Base-by-base conservation (phyloP, 2,888 invertebrate genomes). In the Synergus gifuensis region DNA sequence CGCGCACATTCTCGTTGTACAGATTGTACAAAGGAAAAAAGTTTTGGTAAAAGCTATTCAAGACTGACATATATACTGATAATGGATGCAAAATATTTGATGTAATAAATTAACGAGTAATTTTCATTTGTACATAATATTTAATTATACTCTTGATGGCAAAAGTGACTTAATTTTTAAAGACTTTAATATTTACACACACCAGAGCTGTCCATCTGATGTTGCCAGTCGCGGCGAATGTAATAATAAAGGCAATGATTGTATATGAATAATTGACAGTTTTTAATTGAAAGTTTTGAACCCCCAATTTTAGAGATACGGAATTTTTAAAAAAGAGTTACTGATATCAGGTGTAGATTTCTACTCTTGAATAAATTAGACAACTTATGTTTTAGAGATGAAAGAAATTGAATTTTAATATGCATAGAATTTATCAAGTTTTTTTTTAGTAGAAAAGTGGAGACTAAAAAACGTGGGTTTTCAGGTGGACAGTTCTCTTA, bases 91-190 rank as follows among this genome's bases (percentile, higher is more conserved):
- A 88, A 90, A 91, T 91, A 90, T 89, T 89, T 89, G 90, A 89
- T 90, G 90, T 90, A 91, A 91, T 90, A 89, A 88, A 88, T 86
- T 89, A 91, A 89, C 88, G 86, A 91, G 85, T 89, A 90, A 86
- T 89, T 88, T 90, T 90, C 86, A 90, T 90, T 91, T 91, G 92
- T 92, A 92, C 85, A 92, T 92, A 92, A 90, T 89, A 91, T 89
- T 90, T 88, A 91, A 90, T 89, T 90, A 89, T 89, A 88, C 89
- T 89, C 87, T 89, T 86, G 88, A 89, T 88, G 90, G 91, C 91
- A 90, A 90, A 88, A 87, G 91, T 88, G 91, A 91, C 91, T 91
- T 91, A 91, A 90, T 88, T 88, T 84, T 85, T 87, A 86, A 84
- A 85, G 83, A 85, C 85, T 87, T 84, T 83, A 73, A 80, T 80